Base-by-base conservation (phyloP, 1,140 invertebrate species). In the Brachionus paranguensis region DNA sequence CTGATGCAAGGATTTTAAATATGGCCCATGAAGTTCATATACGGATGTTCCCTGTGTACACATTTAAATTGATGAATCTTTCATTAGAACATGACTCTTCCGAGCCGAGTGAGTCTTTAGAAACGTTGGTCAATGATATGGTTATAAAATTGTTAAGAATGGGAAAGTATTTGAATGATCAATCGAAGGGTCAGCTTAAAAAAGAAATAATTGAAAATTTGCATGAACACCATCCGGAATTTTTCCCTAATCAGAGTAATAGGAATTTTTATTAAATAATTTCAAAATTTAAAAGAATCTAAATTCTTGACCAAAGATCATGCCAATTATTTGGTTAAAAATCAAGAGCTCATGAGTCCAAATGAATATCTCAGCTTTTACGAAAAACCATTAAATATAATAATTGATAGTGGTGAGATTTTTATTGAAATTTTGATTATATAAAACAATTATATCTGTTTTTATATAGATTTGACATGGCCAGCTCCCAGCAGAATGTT, bases 21-120 rank as follows among this genome's bases (percentile, higher is more conserved):
- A 64, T 60, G 20, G 50, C 78, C 8, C 78, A 81, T 41, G 78
- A 81, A 45, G 60, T 81, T 81, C 78, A 81, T 24, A 68, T 81
- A 12, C 50, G 78, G 0, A 60, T 81, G 53, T 81, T 64, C 41
- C 78, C 78, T 12, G 53, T 81, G 14, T 64, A 81, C 53, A 68
- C 64, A 17, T 81, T 29, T 27, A 81, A 81, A 81, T 29, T 81
- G 33, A 81, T 81, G 78, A 81, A 81, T 81, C 43, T 81, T 64
- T 64, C 53, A 14, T 27, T 81, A 12, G 78, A 81, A 14, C 78
- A 81, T 45, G 78, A 81, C 64, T 81, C 64, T 14, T 43, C 53
- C 8, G 78, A 81, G 37, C 78, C 78, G 11, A 81, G 78, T 45
- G 78, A 81, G 64, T 43, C 53, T 5, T 12, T 81, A 11, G 78